phyloP scores from a whole-genome alignment of 2,113 vertebrate species.

The Ptyas mucosa region DNA sequence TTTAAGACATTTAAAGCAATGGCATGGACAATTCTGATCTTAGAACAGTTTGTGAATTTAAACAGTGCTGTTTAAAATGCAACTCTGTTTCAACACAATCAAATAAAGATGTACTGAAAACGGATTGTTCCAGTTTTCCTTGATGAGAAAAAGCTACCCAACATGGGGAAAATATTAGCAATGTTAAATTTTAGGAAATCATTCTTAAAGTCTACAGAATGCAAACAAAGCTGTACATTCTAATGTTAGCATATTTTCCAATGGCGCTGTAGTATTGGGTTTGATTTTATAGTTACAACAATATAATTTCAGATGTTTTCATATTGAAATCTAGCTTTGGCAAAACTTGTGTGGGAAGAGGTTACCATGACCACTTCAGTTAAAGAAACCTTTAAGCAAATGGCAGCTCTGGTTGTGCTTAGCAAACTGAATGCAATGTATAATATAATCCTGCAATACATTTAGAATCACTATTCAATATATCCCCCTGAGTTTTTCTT shows the following conservation, averaged over 20 bases:
- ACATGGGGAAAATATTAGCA: conserved; percentile 11
- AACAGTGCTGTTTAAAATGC: conserved; percentile 46
- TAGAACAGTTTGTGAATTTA: conserved; percentile 59
- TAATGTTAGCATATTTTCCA: conserved; percentile 11
- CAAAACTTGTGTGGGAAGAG: background rate
- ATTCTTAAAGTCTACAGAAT: background rate
- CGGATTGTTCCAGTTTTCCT: conserved; percentile 28
- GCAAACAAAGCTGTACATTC: background rate
- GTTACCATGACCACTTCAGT: background rate
- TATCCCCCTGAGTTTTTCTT: background rate
- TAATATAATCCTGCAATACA: background rate
- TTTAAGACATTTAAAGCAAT: conserved; percentile 61
- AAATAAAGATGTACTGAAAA: conserved; percentile 60
- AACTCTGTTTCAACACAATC: conserved; percentile 57
- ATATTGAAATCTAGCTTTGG: background rate
- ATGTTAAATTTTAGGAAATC: conserved; percentile 10
- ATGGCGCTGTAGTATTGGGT: background rate
- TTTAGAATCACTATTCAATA: background rate
- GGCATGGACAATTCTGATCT: conserved; percentile 60
- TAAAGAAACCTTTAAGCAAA: background rate
- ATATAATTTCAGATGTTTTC: fast-evolving
- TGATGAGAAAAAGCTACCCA: conserved; percentile 1
- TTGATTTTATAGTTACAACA: conserved; percentile 11
- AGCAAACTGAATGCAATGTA: background rate
- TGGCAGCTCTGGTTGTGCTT: background rate